Conservation (phyloP, 2,797 vertebrate genomes). For the Chelon auratus region DNA sequence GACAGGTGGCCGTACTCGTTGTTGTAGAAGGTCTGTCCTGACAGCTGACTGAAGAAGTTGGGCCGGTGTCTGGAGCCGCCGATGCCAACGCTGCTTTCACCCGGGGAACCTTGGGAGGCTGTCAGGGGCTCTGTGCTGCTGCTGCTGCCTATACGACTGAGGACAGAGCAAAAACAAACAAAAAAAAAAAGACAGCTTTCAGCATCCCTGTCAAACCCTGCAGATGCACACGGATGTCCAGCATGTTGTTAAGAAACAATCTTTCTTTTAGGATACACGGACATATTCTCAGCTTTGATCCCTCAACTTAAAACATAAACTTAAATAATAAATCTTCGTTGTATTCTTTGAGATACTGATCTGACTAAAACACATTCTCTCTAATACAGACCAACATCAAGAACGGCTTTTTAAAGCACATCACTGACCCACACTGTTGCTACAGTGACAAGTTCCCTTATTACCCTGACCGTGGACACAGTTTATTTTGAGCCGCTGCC, state of each 20-base stretch:
- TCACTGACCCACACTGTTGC: neutral
- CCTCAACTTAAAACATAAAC: neutral
- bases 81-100: slow-evolving; percentile 65
- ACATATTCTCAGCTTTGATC: neutral
- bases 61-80: slow-evolving; percentile 75
- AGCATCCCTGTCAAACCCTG: neutral
- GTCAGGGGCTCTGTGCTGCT: slow-evolving; percentile 83
- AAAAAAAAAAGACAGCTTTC: neutral
- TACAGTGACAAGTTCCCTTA: neutral
- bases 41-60: slow-evolving; percentile 83
- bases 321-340: too few relatives aligned
- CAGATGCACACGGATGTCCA: neutral
- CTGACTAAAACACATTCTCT: neutral
- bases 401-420: neutral
- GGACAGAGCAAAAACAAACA: neutral
- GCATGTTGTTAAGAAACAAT: neutral
- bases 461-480: neutral
- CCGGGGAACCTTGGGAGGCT: slow-evolving; percentile 70
- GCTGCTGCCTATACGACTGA: slow-evolving; percentile 82
- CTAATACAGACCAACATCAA: neutral
- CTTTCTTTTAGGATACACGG: neutral
- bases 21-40: slow-evolving; percentile 97
- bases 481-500: neutral
- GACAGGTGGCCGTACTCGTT: slow-evolving; percentile 95
- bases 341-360: too few relatives aligned